Base-by-base conservation (phyloP, 2,888 invertebrate genomes). In the Stenchaetothrips biformis region DNA sequence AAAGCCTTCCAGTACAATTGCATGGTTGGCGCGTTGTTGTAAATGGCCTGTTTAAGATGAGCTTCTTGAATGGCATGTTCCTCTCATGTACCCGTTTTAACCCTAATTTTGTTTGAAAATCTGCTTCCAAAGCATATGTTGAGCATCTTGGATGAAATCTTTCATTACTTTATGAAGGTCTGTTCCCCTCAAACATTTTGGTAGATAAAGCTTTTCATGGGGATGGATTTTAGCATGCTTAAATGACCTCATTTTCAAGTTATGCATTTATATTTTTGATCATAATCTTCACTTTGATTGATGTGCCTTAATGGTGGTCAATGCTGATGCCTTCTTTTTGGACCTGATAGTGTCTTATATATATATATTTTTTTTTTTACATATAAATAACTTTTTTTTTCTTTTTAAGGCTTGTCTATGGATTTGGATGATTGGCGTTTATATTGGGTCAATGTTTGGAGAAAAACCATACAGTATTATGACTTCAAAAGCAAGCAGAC, bases 371-470 rank as follows among this genome's bases (percentile, higher is more conserved):
- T 83, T 53, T 8, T 25, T 77, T 16, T 25, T 74, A 18, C 13
- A 1, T 53, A 53, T 53, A 83, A 37, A 49, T 80, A 79, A 67
- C 62, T 49, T 47, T 2, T 83, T 53, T 9, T 27, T 77, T 18
- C 37, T 78, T 48, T 87, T 83, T 83, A 88, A 89, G 92, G 92
- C 85, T 85, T 94, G 84, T 88, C 89, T 18, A 86, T 92, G 84
- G 93, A 94, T 86, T 86, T 89, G 81, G 88, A 88, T 47, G 86
- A 87, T 0, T 87, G 89, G 82, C 89, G 91, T 2, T 86, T 96
- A 81, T 96, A 94, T 88, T 96, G 94, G 92, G 90, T 92, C 3
- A 91, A 91, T 84, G 85, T 84, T 13, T 88, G 88, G 78, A 88
- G 89, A 11, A 88, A 90, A 77, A 89, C 89, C 79, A 90, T 92